Base-by-base conservation (phyloP, 2,888 invertebrate genomes). In the Bellardia pandia region DNA sequence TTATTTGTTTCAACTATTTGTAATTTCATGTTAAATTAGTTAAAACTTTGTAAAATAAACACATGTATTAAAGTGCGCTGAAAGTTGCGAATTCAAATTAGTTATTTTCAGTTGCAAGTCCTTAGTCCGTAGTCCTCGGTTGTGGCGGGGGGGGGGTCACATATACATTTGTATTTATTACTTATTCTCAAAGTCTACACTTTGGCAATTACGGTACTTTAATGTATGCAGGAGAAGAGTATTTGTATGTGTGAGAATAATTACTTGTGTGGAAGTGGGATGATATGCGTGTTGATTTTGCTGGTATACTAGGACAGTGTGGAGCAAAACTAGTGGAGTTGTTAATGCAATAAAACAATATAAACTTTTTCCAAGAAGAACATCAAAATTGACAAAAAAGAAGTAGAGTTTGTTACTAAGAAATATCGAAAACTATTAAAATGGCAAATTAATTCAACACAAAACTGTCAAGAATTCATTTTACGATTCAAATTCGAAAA, bases 21-120 rank as follows among this genome's bases (percentile, higher is more conserved):
- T 74, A 75, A 85, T 79, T 85, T 85, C 85, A 77, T 69, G 68
- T 81, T 85, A 87, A 87, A 77, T 87, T 87, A 85, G 85, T 87
- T 87, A 81, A 86, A 77, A 87, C 42, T 83, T 87, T 87, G 30
- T 14, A 64, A 75, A 37, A 85, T 76, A 69, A 80, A 77, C 74
- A 79, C 74, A 85, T 79, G 85, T 66, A 84, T 77, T 86, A 86
- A 80, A 80, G 66, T 71, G 80, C 84, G 77, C 72, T 77, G 80
- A 84, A 86, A 86, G 84, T 84, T 86, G 80, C 84, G 68, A 86
- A 80, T 86, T 76, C 58, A 84, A 84, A 86, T 84, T 75, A 85
- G 74, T 74, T 85, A 45, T 64, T 74, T 53, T 60, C 37, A 69
- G 37, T 62, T 69, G 58, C 7, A 48, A 64, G 58, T 45, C 56